Conservation (phyloP, 2,113 vertebrate species). For the Phyllostomus discolor region DNA sequence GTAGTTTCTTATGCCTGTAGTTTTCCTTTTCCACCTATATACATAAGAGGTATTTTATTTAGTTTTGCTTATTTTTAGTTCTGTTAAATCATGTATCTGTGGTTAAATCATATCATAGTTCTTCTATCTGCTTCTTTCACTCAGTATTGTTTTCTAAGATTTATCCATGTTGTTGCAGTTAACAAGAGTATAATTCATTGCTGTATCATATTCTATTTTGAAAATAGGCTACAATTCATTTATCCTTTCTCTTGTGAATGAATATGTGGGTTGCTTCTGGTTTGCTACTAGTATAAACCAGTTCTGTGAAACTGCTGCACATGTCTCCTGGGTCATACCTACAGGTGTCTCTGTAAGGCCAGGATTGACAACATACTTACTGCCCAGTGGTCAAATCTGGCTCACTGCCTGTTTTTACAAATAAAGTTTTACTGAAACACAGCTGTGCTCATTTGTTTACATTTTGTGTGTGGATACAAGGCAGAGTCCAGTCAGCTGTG, state of each 20-base stretch:
- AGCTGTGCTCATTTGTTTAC: constrained; percentile 7
- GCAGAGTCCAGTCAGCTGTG: neutral
- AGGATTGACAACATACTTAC: neutral
- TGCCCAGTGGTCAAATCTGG: neutral
- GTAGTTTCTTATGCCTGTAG: neutral
- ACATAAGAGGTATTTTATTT: neutral
- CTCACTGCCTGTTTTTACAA: neutral
- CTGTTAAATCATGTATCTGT: neutral
- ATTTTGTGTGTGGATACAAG: constrained; percentile 17
- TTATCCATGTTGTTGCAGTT: neutral
- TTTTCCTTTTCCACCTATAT: neutral
- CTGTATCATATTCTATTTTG: neutral
- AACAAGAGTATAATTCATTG: neutral
- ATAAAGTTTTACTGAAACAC: constrained; percentile 14
- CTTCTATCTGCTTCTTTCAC: neutral
- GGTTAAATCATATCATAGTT: neutral
- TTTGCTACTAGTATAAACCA: neutral
- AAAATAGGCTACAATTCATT: neutral
- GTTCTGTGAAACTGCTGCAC: neutral
- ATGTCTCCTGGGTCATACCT: neutral
- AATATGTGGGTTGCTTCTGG: neutral
- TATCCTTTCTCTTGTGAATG: neutral
- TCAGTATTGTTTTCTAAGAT: constrained; percentile 10
- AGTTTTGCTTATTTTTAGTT: neutral
- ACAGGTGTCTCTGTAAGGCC: neutral